These are phyloP conservation scores for Beroe forskalii DNA, from an alignment of 37 sponge, comb jelly and placozoan genomes.

Conservation along the genomic window DNA sequence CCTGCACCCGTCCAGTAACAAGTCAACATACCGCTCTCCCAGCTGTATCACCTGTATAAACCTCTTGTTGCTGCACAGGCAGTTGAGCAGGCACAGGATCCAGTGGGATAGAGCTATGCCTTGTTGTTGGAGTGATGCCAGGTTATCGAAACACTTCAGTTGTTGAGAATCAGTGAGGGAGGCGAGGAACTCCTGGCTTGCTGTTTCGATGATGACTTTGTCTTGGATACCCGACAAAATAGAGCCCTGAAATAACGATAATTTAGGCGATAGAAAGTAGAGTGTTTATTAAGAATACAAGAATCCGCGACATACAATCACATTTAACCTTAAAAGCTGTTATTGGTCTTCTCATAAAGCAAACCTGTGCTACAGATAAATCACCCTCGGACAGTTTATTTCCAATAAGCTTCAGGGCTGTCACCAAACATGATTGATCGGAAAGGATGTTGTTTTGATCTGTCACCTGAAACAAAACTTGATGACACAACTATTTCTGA, in stretches of 20 bases:
- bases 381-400: conserved; percentile 9
- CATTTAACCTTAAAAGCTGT: no score
- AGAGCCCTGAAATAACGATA: conserved; percentile 13
- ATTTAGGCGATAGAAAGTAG: no score
- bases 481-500: no score
- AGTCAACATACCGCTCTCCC: conserved; percentile 5
- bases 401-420: conserved; percentile 27
- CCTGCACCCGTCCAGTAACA: background rate
- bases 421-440: background rate
- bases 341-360: no score
- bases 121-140: background rate
- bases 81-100: background rate
- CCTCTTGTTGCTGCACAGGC: background rate
- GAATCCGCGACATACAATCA: no score
- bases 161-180: conserved; percentile 13
- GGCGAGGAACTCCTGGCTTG: conserved; percentile 10
- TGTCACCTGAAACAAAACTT: conserved; percentile 19
- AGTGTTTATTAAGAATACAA: no score
- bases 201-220: background rate
- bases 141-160: conserved; percentile 20
- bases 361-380: background rate
- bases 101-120: conserved; percentile 40
- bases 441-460: background rate
- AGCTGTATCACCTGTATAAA: conserved; percentile 19
- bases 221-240: conserved; percentile 29